phyloP scores from a whole-genome alignment of 2,113 vertebrate genomes.

The Ciconia maguari region DNA sequence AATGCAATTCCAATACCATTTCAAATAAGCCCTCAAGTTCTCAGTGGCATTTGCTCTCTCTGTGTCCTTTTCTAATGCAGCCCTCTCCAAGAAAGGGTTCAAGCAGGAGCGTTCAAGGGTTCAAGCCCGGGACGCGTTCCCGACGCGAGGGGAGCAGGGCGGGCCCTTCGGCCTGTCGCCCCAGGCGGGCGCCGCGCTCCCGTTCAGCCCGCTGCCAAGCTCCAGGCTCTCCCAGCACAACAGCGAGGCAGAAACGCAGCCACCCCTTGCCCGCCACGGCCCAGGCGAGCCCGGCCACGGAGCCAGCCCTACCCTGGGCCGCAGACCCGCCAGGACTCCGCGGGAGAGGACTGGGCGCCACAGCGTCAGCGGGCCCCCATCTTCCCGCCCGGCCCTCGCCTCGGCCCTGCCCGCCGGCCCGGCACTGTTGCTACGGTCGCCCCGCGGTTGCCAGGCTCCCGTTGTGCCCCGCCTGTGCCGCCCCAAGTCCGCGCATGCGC shows the following conservation, averaged over 20 bases:
- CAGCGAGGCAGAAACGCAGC: too few species aligned
- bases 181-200: background rate
- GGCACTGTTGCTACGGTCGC: background rate
- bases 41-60: background rate
- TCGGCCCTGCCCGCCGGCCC: too few species aligned
- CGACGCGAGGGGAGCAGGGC: too few species aligned
- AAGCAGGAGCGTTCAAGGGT: too few species aligned
- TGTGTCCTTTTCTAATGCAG: too few species aligned
- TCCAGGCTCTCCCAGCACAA: background rate
- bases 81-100: background rate
- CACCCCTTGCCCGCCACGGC: accelerated
- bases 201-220: background rate
- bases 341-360: too few species aligned
- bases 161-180: too few species aligned
- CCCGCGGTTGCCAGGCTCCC: background rate
- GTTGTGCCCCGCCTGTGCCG: accelerated
- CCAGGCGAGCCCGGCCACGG: background rate
- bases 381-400: too few species aligned
- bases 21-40: background rate
- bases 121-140: background rate
- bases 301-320: too few species aligned
- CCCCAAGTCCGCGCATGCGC: background rate
- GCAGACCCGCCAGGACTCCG: background rate
- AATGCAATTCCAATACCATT: background rate
- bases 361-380: accelerated